phyloP scores from a whole-genome alignment of 2,797 vertebrate species.

The Pachyuromys duprasi region DNA sequence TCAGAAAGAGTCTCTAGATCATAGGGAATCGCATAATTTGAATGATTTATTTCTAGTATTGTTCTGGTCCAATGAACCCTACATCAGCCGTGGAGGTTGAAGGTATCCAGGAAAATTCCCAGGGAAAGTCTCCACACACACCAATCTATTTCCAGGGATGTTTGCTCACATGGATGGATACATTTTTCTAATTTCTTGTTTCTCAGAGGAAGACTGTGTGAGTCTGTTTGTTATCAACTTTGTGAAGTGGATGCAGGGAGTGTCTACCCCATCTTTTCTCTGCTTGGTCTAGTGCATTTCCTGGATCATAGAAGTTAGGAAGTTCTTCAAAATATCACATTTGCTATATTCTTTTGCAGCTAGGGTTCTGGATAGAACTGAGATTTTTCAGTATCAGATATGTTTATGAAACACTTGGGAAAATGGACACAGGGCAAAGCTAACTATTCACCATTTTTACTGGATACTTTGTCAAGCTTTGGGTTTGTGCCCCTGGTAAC shows the following conservation, averaged over 20 bases:
- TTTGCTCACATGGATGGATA: neutral
- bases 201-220: neutral
- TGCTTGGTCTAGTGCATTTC: neutral
- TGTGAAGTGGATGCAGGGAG: neutral
- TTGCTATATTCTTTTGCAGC: constrained; percentile 66
- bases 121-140: neutral
- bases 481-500: neutral
- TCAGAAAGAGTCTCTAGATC: constrained; percentile 5
- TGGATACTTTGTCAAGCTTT: neutral
- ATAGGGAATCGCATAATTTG: neutral
- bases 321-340: neutral
- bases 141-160: neutral
- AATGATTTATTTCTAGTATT: neutral
- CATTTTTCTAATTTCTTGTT: neutral
- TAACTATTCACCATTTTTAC: neutral
- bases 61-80: neutral
- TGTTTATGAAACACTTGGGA: neutral
- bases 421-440: neutral
- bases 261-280: neutral
- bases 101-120: neutral
- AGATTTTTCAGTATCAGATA: neutral
- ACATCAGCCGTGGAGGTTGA: fast-evolving
- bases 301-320: neutral
- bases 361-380: neutral
- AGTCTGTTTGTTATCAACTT: neutral